Conservation (phyloP, 2,888 invertebrate genomes). For the Metopia argyrocephala region DNA sequence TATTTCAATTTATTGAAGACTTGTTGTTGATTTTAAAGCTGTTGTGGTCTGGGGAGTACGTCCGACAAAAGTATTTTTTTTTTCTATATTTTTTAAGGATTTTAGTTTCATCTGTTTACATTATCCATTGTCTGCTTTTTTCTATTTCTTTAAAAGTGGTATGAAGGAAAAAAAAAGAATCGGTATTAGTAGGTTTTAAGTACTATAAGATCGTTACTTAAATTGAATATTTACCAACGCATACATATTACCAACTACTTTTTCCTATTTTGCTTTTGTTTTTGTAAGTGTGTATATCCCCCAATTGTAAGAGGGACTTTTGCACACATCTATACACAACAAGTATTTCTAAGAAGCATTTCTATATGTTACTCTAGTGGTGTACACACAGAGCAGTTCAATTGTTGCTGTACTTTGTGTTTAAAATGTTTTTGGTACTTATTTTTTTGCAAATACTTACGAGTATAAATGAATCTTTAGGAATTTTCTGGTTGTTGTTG, state of each 20-base stretch:
- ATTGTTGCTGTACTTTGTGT: not conserved
- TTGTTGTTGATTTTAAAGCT: too few species aligned
- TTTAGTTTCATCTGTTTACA: not conserved
- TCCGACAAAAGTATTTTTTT: too few species aligned
- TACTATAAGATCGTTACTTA: conserved; percentile 52
- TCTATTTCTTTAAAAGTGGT: not conserved
- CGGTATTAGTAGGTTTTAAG: conserved; percentile 48
- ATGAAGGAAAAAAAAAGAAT: conserved; percentile 13
- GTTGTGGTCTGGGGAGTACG: too few species aligned
- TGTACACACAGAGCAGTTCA: too few species aligned
- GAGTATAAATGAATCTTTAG: conserved; percentile 40
- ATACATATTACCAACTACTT: not conserved
- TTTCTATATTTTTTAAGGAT: conserved; percentile 1
- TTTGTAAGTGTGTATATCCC: too few species aligned
- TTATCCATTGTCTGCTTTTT: not conserved
- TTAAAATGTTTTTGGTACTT: not conserved
- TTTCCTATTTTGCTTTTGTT: not conserved
- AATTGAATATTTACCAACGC: conserved; percentile 11
- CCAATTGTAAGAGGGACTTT: too few species aligned
- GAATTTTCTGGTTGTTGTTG: conserved; percentile 6
- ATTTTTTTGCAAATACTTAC: not conserved
- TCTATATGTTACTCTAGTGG: not conserved
- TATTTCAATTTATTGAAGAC: too few species aligned
- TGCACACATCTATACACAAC: conserved; percentile 20
- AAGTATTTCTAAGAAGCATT: conserved; percentile 19